Conservation (phyloP, 2,888 invertebrate species). For the Drosophila pegasa region DNA sequence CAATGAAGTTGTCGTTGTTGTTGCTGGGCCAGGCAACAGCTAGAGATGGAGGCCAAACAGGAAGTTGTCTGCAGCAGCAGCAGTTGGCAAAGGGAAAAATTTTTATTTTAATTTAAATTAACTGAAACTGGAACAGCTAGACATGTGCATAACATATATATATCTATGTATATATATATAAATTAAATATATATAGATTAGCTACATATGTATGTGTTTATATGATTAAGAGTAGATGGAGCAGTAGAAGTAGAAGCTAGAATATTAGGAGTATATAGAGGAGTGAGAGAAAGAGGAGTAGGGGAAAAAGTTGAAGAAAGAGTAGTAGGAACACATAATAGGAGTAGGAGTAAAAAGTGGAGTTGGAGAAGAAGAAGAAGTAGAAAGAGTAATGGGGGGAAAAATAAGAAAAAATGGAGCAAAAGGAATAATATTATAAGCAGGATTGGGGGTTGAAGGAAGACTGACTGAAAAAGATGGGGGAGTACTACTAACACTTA, state of each 20-base stretch:
- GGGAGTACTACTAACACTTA: neutral
- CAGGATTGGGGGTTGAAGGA: neutral
- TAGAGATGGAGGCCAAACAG: constrained; percentile 33
- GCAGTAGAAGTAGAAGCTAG: no score
- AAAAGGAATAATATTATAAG: neutral
- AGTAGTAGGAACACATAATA: neutral
- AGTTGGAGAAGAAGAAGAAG: neutral
- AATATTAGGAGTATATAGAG: no score
- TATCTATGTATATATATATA: neutral
- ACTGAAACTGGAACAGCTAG: constrained; percentile 2
- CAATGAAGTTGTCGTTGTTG: constrained; percentile 25
- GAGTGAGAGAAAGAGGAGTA: neutral
- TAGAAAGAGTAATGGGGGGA: neutral
- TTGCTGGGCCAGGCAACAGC: constrained; percentile 15
- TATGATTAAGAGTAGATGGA: no score
- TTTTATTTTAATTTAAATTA: constrained; percentile 34
- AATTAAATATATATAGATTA: no score
- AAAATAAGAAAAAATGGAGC: no score
- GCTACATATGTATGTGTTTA: neutral
- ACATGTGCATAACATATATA: constrained; percentile 8
- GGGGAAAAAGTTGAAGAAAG: neutral
- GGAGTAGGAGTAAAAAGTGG: neutral
- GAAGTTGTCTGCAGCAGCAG: constrained; percentile 22
- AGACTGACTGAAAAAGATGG: neutral
- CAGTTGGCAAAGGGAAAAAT: constrained; percentile 10